Percentiles rank a stretch among this genome's conserved stretches.
These are phyloP conservation scores for Lophius americanus DNA, from an alignment of 2,797 vertebrate species.

Conservation along the genomic window DNA sequence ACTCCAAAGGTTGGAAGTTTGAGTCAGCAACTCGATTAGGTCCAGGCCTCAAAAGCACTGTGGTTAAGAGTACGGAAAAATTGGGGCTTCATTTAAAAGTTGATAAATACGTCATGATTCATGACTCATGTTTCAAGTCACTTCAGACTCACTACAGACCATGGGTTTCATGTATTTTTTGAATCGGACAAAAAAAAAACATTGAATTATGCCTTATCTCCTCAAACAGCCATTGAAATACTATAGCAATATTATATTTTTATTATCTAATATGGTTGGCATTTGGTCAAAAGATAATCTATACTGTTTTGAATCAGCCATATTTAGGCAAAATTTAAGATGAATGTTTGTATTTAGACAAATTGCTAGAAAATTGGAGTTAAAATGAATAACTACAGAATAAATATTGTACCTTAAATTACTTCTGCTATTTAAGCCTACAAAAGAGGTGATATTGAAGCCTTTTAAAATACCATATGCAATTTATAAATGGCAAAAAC, in stretches of 20 bases:
- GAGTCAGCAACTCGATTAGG: neutral
- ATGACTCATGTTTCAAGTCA: no score
- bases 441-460: constrained; percentile 1
- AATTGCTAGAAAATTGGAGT: neutral
- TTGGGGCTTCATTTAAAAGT: no score
- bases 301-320: neutral
- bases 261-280: neutral
- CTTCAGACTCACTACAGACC: no score
- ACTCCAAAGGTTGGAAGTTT: no score
- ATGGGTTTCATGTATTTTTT: neutral
- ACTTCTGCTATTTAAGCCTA: neutral
- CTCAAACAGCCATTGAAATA: no score
- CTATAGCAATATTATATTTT: no score
- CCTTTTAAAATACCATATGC: neutral
- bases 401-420: neutral
- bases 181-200: neutral
- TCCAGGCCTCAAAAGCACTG: neutral
- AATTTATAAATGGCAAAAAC: constrained; percentile 6
- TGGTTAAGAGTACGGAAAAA: neutral
- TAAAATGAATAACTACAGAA: neutral
- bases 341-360: neutral
- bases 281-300: neutral
- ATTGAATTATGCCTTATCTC: no score
- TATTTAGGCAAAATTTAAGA: neutral
- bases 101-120: no score